Base-by-base conservation (phyloP, 1,140 invertebrate genomes). In the Prorops nasuta region DNA sequence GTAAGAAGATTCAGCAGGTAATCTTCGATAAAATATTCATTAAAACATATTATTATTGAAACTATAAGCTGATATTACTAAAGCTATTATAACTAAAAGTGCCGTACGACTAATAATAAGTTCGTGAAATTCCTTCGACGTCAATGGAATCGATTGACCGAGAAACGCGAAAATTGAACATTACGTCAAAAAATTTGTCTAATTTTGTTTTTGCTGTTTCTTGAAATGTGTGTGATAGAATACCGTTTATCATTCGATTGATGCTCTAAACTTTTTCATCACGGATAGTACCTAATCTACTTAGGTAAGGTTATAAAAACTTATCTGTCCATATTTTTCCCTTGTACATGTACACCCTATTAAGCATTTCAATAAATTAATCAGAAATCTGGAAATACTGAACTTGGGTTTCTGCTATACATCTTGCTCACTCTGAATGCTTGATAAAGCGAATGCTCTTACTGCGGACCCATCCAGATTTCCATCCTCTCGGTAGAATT, bases 301-400 rank as follows among this genome's bases (percentile, higher is more conserved):
- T 41, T 70, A 69, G 70, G 69, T 72, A 72, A 72, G 68, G 60
- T 56, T 58, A 56, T 50, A 60, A 58, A 54, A 57, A 56, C 56
- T 69, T 69, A 61, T 69, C 57, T 64, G 56, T 64, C 51, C 56
- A 63, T 58, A 66, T 54, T 63, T 67, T 51, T 58, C 60, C 66
- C 51, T 63, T 72, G 66, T 72, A 72, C 43, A 70, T 72, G 67
- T 71, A 69, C 51, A 70, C 58, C 63, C 54, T 60, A 47, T 60
- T 50, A 58, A 67, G 61, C 60, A 56, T 56, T 60, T 60, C 55
- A 68, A 71, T 71, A 71, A 71, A 72, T 69, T 65, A 51, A 68
- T 72, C 59, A 65, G 61, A 69, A 66, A 66, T 70, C 62, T 71
- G 56, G 59, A 68, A 62, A 66, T 59, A 66, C 56, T 64, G 46